Conservation (phyloP, 2,113 vertebrate genomes). For the Gorilla gorilla region DNA sequence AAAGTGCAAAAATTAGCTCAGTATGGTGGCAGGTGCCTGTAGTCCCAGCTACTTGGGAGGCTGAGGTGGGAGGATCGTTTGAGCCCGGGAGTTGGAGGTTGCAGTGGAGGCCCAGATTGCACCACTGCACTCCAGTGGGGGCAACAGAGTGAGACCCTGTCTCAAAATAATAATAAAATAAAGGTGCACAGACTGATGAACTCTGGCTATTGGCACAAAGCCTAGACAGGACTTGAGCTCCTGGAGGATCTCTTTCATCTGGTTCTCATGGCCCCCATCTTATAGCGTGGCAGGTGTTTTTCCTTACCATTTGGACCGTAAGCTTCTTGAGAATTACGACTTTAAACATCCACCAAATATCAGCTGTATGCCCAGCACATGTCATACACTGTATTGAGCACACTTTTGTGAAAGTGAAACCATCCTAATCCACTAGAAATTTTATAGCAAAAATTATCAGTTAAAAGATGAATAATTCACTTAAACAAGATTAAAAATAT, state of each 20-base stretch:
- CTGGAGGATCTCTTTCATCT: not conserved
- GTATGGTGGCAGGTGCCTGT: too few species aligned
- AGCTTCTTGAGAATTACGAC: not conserved
- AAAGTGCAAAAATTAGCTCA: too few species aligned
- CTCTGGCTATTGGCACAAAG: not conserved
- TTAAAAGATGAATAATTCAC: not conserved
- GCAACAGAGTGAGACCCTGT: too few species aligned
- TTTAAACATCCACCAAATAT: not conserved
- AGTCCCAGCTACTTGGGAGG: too few species aligned
- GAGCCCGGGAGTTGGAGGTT: too few species aligned
- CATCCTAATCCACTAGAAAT: not conserved
- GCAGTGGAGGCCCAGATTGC: not conserved
- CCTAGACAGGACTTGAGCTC: not conserved
- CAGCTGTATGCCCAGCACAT: fast-evolving
- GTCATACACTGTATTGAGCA: not conserved
- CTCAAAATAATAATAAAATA: too few species aligned
- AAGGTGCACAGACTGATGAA: not conserved
- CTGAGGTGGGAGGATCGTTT: too few species aligned
- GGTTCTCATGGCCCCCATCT: not conserved
- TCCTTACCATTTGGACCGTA: not conserved
- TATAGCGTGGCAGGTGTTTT: not conserved
- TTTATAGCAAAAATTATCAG: not conserved
- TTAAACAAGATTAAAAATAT: conserved; percentile 20
- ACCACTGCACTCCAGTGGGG: too few species aligned
- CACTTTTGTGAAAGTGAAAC: not conserved